These are phyloP conservation scores for Erebia ligea DNA, from an alignment of 2,888 invertebrate genomes.

Conservation along the genomic window DNA sequence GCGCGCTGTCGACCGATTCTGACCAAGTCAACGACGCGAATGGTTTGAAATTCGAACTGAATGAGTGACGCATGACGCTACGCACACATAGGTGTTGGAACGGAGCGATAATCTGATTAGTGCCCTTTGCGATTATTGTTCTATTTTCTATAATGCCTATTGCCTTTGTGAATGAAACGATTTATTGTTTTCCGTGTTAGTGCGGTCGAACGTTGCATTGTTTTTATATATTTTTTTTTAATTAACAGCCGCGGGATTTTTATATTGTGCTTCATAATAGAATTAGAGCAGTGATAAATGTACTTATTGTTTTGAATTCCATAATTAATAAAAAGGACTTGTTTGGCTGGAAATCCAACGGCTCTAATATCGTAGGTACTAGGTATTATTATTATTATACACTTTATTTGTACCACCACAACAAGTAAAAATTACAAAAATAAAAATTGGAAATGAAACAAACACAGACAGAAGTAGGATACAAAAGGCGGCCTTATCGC, in stretches of 20 bases:
- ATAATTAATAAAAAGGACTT: not conserved
- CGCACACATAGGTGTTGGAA: constrained; percentile 48
- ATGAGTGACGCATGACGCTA: constrained; percentile 46
- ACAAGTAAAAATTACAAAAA: too few species aligned
- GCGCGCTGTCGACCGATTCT: constrained; percentile 61
- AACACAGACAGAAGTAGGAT: too few species aligned
- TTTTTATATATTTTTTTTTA: constrained; percentile 27
- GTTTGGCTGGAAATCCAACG: not conserved
- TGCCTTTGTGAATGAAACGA: constrained; percentile 44
- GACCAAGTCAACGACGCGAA: constrained; percentile 68
- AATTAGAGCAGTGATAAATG: constrained; percentile 1
- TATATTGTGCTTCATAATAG: not conserved
- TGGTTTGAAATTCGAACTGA: constrained; percentile 45
- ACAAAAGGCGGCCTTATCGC: too few species aligned
- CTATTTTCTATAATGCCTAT: constrained; percentile 45
- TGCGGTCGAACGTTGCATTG: constrained; percentile 30
- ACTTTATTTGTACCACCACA: too few species aligned
- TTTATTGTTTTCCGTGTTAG: constrained; percentile 39
- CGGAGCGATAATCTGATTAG: constrained; percentile 73
- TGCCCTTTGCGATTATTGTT: constrained; percentile 61
- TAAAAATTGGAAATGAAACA: too few species aligned
- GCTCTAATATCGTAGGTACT: not conserved
- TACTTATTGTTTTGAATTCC: constrained; percentile 7
- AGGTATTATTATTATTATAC: too few species aligned
- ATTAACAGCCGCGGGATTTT: not conserved